phyloP scores from a whole-genome alignment of 1,140 invertebrate species.

The Drosophila nigrodunni region DNA sequence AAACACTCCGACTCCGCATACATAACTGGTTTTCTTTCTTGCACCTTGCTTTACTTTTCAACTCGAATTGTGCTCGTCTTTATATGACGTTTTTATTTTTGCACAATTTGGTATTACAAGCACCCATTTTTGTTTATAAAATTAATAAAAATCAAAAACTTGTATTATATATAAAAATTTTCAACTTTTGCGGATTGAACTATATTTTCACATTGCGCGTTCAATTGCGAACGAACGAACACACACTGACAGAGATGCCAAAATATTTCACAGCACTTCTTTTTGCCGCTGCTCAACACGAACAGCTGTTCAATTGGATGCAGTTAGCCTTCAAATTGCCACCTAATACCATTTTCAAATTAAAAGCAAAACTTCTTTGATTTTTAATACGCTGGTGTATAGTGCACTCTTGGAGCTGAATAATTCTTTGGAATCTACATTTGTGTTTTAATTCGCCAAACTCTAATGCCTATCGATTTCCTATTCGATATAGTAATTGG shows the following conservation, averaged over 20 bases:
- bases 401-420: no score
- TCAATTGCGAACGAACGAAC: slow-evolving; percentile 35
- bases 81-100: slow-evolving; percentile 2
- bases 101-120: slow-evolving; percentile 5
- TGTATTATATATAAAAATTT: slow-evolving; percentile 17
- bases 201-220: slow-evolving; percentile 38
- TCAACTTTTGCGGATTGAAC: slow-evolving; percentile 14
- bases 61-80: slow-evolving; percentile 9
- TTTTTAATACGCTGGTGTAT: no score
- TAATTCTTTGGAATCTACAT: no score
- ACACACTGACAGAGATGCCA: no score
- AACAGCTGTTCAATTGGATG: no score
- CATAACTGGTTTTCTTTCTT: slow-evolving; percentile 67
- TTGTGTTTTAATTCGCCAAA: no score
- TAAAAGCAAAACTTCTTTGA: no score
- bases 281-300: no score
- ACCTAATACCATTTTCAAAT: no score
- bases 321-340: no score
- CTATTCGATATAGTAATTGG: slow-evolving; percentile 18
- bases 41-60: slow-evolving; percentile 41
- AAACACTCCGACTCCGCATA: slow-evolving; percentile 59
- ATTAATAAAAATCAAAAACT: slow-evolving; percentile 14
- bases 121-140: slow-evolving; percentile 31
- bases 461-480: slow-evolving; percentile 12
- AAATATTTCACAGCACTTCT: no score